Evolutionary conservation across 2,797 vertebrate genomes (phyloP).

Genomic region (Knipowitschia caucasica): DNA sequence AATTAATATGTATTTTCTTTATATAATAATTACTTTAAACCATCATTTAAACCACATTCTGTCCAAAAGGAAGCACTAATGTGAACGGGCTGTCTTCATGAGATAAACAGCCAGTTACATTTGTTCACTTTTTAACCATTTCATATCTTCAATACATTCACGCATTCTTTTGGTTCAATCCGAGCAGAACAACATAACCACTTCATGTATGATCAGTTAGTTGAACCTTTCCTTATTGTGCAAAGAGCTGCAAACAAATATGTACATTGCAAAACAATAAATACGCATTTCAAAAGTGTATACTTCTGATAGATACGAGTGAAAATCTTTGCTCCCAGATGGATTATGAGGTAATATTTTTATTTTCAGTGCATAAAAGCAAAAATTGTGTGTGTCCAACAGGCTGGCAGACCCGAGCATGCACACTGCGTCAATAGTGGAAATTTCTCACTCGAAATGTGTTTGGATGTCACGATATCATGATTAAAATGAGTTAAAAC

Average conservation of each 20-base stretch:
- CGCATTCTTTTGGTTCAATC: constrained; percentile 64
- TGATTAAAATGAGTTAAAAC: no score
- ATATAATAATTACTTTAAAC: constrained; percentile 61
- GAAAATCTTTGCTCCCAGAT: constrained; percentile 83
- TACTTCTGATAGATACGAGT: constrained; percentile 79
- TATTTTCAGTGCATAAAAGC: constrained; percentile 48
- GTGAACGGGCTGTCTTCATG: constrained; percentile 49
- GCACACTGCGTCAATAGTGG: constrained; percentile 5
- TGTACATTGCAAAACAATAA: constrained; percentile 83
- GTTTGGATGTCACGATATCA: no score
- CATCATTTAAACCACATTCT: constrained; percentile 54
- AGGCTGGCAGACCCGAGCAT: constrained; percentile 79
- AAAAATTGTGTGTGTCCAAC: constrained; percentile 20
- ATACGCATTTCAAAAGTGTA: constrained; percentile 70
- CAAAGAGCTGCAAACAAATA: constrained; percentile 91
- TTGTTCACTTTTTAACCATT: constrained; percentile 31
- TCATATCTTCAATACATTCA: constrained; percentile 65
- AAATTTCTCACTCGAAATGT: neutral
- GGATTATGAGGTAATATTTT: constrained; percentile 15
- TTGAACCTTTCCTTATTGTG: constrained; percentile 80
- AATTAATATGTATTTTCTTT: constrained; percentile 44
- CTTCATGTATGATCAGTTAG: constrained; percentile 69
- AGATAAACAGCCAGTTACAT: constrained; percentile 47
- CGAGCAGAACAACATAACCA: constrained; percentile 68
- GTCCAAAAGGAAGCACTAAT: constrained; percentile 73